phyloP scores from a whole-genome alignment of 92 coral and sea anemone genomes.

The Anthopleura xanthogrammica region DNA sequence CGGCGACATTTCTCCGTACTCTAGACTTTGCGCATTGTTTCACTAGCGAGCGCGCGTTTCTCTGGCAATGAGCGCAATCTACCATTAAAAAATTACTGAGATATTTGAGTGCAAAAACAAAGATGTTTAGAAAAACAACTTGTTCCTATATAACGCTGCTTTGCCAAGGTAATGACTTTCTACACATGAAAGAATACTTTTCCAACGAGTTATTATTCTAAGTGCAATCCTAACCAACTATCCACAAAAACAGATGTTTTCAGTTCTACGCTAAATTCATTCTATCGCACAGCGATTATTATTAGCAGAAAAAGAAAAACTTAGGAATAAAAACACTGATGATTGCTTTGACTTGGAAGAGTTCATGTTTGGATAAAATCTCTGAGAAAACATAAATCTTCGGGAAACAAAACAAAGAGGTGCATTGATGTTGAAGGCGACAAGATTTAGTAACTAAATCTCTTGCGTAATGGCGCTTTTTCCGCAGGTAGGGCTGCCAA shows the following conservation, averaged over 20 bases:
- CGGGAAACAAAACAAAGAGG: conserved; percentile 6
- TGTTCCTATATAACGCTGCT: not conserved
- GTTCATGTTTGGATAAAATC: not conserved
- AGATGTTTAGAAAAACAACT: conserved; percentile 4
- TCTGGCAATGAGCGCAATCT: not conserved
- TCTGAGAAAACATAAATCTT: conserved; percentile 23
- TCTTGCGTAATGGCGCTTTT: not conserved
- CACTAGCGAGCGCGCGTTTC: too few species aligned
- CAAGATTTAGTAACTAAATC: not conserved
- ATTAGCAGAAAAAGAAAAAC: not conserved
- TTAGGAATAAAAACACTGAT: not conserved
- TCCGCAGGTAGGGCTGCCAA: not conserved
- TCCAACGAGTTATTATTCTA: not conserved
- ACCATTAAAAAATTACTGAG: not conserved
- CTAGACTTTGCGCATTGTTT: too few species aligned
- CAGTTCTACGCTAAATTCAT: not conserved
- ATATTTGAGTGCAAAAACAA: conserved; percentile 9
- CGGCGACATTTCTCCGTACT: too few species aligned
- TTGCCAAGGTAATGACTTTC: not conserved
- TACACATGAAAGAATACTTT: not conserved
- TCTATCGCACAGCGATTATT: not conserved
- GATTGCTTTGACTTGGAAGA: not conserved
- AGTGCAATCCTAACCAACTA: not conserved
- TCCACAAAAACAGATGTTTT: not conserved
- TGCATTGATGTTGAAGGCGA: conserved; percentile 3